Percentiles rank a stretch among this genome's conserved stretches.
These are phyloP conservation scores for Oscheius onirici DNA, from an alignment of 2,888 invertebrate genomes.

Conservation along the genomic window DNA sequence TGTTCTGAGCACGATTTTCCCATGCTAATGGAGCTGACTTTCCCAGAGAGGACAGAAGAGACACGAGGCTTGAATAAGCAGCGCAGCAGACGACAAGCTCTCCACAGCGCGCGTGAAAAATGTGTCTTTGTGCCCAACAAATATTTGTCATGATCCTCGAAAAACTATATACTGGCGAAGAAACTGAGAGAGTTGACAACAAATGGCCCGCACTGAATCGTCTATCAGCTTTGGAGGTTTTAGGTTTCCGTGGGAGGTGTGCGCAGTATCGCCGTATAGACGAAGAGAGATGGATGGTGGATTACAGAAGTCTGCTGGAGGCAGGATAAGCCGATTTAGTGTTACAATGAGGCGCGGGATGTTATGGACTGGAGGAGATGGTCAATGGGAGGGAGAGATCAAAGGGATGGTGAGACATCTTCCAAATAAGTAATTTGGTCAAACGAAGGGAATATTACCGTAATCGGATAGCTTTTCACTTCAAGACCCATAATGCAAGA, in stretches of 20 bases:
- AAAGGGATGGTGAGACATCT: too few relatives aligned
- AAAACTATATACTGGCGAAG: background rate
- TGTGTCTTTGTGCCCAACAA: constrained; percentile 16
- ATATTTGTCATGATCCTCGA: background rate
- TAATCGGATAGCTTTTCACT: too few relatives aligned
- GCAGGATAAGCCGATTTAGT: constrained; percentile 1
- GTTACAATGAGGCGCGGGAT: background rate
- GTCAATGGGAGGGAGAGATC: too few relatives aligned
- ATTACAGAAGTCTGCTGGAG: constrained; percentile 20
- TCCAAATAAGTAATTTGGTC: too few relatives aligned
- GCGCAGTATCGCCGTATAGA: background rate
- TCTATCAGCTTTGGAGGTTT: constrained; percentile 12
- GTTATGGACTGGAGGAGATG: too few relatives aligned
- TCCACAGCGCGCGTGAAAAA: constrained; percentile 17
- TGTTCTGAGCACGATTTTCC: background rate
- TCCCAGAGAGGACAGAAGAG: background rate
- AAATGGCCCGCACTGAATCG: constrained; percentile 18
- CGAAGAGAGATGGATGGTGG: background rate
- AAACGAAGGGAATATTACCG: too few relatives aligned
- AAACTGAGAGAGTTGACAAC: constrained; percentile 3
- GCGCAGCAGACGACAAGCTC: background rate
- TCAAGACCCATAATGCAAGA: too few relatives aligned
- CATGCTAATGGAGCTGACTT: constrained; percentile 3
- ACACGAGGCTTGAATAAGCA: background rate
- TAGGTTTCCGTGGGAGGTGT: constrained; percentile 21